Percentiles rank a stretch among this genome's conserved stretches.
Conservation (phyloP, 2,888 invertebrate genomes). For the Sinohyriopsis cumingii region DNA sequence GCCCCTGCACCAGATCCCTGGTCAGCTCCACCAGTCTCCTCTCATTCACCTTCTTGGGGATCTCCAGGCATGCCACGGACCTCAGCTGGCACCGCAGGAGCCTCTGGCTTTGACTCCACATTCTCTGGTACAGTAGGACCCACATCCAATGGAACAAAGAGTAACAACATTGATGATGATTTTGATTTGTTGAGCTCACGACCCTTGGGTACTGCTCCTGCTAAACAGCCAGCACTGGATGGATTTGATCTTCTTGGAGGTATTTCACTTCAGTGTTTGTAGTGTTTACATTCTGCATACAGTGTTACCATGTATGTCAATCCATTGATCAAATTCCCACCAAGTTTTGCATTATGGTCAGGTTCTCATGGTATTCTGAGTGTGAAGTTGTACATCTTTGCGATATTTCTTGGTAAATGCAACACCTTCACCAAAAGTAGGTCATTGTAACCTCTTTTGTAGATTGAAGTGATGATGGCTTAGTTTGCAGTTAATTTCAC, state of each 20-base stretch:
- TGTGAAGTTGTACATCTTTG: too few relatives aligned
- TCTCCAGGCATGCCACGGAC: slow-evolving; percentile 20
- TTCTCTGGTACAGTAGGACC: slow-evolving; percentile 20
- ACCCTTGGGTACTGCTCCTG: slow-evolving; percentile 49
- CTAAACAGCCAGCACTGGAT: slow-evolving; percentile 44
- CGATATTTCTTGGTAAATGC: too few relatives aligned
- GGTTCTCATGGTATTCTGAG: too few relatives aligned
- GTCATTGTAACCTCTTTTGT: too few relatives aligned
- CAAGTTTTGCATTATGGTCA: too few relatives aligned
- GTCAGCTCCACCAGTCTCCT: slow-evolving; percentile 41
- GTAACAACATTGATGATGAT: slow-evolving; percentile 61
- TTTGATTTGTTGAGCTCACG: slow-evolving; percentile 67
- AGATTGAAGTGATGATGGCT: too few relatives aligned
- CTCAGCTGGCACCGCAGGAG: slow-evolving; percentile 25
- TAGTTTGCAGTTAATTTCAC: too few relatives aligned
- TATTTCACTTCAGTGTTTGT: slow-evolving; percentile 22
- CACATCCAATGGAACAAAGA: slow-evolving; percentile 48
- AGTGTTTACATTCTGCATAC: background rate
- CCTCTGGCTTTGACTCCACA: slow-evolving; percentile 29
- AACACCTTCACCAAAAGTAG: too few relatives aligned
- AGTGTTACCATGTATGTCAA: background rate
- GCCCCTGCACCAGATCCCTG: slow-evolving; percentile 40
- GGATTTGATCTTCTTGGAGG: slow-evolving; percentile 62
- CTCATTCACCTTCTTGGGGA: slow-evolving; percentile 28
- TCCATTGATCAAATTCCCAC: background rate